Base-by-base conservation (phyloP, 64 coral and sea anemone species). In the Hydrozoanthus tunicans region DNA sequence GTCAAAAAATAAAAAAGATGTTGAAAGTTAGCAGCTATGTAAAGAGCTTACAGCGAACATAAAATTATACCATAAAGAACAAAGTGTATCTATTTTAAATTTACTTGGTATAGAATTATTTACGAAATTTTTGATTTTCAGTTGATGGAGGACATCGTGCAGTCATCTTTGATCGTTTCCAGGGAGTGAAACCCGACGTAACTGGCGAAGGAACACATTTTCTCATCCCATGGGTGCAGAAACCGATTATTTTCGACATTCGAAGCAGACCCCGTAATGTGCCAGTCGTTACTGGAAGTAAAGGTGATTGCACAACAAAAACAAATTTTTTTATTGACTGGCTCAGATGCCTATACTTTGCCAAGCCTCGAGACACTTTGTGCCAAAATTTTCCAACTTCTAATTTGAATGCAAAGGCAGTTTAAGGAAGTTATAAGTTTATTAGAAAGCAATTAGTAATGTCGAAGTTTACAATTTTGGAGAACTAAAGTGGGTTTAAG, bases 81-180 rank as follows among this genome's bases (percentile, higher is more conserved):
- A 43, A 43, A 43, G 0, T 0, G 2, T 43, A 43, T 43, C 32
- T 43, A 43, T 43, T 43, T 43, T 43, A 43, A 43, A 43, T 43
- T 43, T 12, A 12, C 32, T 32, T 7, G 9, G 24, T 20, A 70
- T 70, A 4, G 5, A 6, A 43, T 27, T 73, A 9, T 5, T 75
- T 52, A 51, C 25, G 20, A 70, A 58, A 12, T 76, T 82, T 74
- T 85, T 9, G 24, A 20, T 78, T 59, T 89, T 77, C 85, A 99
- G 97, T 99, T 85, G 97, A 99, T 82, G 97, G 97, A 51, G 97
- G 97, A 8, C 97, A 99, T 79, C 89, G 97, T 64, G 97, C 94
- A 65, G 97, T 99, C 63, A 94, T 99, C 58, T 99, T 99, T 86
- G 97, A 99, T 90, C 92, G 97, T 81, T 99, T 99, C 82, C 97